Conservation (phyloP, 1,140 invertebrate species). For the Magallana ariakensis region DNA sequence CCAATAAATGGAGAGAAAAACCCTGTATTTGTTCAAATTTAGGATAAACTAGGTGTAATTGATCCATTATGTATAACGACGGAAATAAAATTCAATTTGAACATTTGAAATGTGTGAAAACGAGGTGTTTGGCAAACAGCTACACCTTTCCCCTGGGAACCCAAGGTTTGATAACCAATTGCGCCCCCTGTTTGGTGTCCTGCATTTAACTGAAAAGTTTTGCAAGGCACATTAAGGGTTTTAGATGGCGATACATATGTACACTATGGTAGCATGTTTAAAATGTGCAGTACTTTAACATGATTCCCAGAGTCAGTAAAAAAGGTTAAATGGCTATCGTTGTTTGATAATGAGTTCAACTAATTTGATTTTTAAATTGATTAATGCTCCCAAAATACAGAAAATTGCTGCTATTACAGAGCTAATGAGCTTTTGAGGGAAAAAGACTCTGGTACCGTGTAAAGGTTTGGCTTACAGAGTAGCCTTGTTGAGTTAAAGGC, state of each 20-base stretch:
- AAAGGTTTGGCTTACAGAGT: neutral
- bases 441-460: neutral
- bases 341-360: conserved; percentile 24
- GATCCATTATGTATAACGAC: conserved; percentile 34
- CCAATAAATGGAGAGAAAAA: conserved; percentile 28
- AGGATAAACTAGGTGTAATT: conserved; percentile 20
- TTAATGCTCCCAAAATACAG: conserved; percentile 20
- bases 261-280: neutral
- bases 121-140: conserved; percentile 32
- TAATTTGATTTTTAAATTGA: conserved; percentile 36
- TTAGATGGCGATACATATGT: neutral
- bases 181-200: neutral
- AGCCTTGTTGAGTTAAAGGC: conserved; percentile 6
- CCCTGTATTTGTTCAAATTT: conserved; percentile 29
- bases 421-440: conserved; percentile 1
- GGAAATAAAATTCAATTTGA: conserved; percentile 32
- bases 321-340: conserved; percentile 7
- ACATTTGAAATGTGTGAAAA: conserved; percentile 37
- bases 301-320: conserved; percentile 1
- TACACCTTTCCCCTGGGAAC: conserved; percentile 22
- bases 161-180: neutral
- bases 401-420: conserved; percentile 5
- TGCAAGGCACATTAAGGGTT: neutral
- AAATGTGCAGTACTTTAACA: no score
- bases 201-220: neutral